Base-by-base conservation (phyloP, 2,113 vertebrate genomes). In the Hypanus sabinus region DNA sequence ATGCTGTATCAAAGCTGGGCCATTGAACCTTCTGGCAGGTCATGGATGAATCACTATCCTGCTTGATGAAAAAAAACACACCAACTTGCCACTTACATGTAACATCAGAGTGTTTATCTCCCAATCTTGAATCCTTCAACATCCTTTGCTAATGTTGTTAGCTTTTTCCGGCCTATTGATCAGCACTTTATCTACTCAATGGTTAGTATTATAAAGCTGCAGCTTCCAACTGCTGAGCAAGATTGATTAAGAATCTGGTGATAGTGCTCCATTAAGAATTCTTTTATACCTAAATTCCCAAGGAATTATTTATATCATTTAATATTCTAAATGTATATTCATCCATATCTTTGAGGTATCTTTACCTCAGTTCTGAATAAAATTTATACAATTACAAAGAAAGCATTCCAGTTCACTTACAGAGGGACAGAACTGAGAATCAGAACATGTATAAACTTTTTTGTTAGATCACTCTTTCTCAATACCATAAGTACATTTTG, bases 71-170 rank as follows among this genome's bases (percentile, higher is more conserved):
- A 71, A 73, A 36, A 71, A 73, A 36, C 68, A 46, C 65, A 57
- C 5, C 81, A 73, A 73, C 68, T 71, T 73, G 20, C 33, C 90
- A 70, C 65, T 73, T 73, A 65, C 2, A 38, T 27, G 33, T 20
- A 27, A 46, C 68, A 93, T 11, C 90, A 73, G 90, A 73, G 90
- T 46, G 65, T 92, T 68, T 22, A 93, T 46, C 90, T 46, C 18
- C 68, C 65, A 73, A 73, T 73, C 90, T 93, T 33, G 36, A 93
- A 73, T 73, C 90, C 90, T 71, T 93, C 68, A 93, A 93, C 18
- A 65, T 88, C 14, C 57, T 62, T 60, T 30, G 83, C 57, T n/a
- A 87, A 87, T 27, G 18, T 0, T 88, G 85, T 65, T 14, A 65
- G 30, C 85, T 88, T 88, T 88, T 62, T 65, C 85, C 0, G 65